Percentiles rank a stretch among this genome's conserved stretches.
Evolutionary conservation across 2,888 invertebrate species (phyloP).

Genomic region (Nymphalis urticae): DNA sequence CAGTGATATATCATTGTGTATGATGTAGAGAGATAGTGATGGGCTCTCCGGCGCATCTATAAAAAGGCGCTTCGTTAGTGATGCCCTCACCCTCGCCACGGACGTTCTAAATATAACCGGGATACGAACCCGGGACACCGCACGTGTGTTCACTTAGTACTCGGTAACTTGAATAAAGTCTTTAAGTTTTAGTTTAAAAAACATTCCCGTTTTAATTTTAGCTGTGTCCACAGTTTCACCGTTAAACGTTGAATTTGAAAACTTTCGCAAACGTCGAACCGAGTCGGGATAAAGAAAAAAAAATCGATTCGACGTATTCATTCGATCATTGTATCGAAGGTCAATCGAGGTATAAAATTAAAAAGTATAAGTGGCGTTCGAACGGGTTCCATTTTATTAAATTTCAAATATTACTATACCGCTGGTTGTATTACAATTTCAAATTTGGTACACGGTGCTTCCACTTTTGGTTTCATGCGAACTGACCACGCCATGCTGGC

Average conservation of each 20-base stretch:
- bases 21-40: slow-evolving; percentile 56
- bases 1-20: slow-evolving; percentile 58
- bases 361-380: slow-evolving; percentile 77
- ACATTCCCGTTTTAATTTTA: slow-evolving; percentile 37
- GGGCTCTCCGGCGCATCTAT: slow-evolving; percentile 59
- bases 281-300: slow-evolving; percentile 43
- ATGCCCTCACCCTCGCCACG: slow-evolving; percentile 48
- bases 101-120: slow-evolving; percentile 72
- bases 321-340: slow-evolving; percentile 73
- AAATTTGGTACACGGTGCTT: slow-evolving; percentile 60
- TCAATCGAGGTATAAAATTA: slow-evolving; percentile 77
- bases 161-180: slow-evolving; percentile 66
- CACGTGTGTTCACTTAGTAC: slow-evolving; percentile 77
- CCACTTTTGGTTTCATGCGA: slow-evolving; percentile 57
- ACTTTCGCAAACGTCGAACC: slow-evolving; percentile 36
- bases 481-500: slow-evolving; percentile 27
- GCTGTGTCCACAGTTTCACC: slow-evolving; percentile 30
- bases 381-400: slow-evolving; percentile 69
- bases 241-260: slow-evolving; percentile 38
- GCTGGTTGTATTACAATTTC: slow-evolving; percentile 73
- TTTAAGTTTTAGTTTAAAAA: slow-evolving; percentile 18
- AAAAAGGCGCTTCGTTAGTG: slow-evolving; percentile 76
- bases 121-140: slow-evolving; percentile 64
- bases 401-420: slow-evolving; percentile 74
- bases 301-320: slow-evolving; percentile 65